Base-by-base conservation (phyloP, 2,113 vertebrate genomes). In the Chunga burmeisteri region DNA sequence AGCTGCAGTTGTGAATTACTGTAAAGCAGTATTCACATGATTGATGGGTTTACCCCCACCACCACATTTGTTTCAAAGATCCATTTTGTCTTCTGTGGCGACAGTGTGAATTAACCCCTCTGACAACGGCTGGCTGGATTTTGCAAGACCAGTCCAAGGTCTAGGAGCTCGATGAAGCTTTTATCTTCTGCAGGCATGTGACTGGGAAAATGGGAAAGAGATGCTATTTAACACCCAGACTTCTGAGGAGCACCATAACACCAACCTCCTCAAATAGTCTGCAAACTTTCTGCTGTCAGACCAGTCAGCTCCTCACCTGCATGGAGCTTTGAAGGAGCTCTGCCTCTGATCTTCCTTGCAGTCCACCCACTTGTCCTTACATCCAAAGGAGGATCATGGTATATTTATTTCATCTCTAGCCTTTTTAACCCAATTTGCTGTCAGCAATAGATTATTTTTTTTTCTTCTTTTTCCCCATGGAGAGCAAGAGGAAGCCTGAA, bases 21-120 rank as follows among this genome's bases (percentile, higher is more conserved):
- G 93, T 93, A 96, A 97, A 91, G 94, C 91, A 77, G 70, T 32
- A 93, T 77, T 97, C 91, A 95, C 93, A 94, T 96, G 96, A 97
- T 93, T 94, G 95, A 97, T 97, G 96, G 96, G 81, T 95, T 97
- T 97, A 88, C 93, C 93, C 85, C 86, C 94, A 70, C 56, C 90
- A 94, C 83, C 88, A 85, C 94, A 90, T 94, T 97, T 93, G 86
- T 95, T 89, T 95, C 95, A 77, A 96, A 93, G 96, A 86, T 95
- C 85, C 62, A 95, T 96, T 97, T 80, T 95, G 91, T 97, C 81
- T 25, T 95, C 95, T 30, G 62, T 62, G 58, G 83, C 1, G 1
- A 93, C 3, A 81, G 84, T 91, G 94, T 87, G 91, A 97, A 97
- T 95, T 95, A 95, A 88, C 84, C 78, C 79, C 86, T 63, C 86